A percentile compares a stretch with the other conserved stretches of the same genome.
Conservation (phyloP, 2,888 invertebrate species). For the Hypselothyrea guttata region DNA sequence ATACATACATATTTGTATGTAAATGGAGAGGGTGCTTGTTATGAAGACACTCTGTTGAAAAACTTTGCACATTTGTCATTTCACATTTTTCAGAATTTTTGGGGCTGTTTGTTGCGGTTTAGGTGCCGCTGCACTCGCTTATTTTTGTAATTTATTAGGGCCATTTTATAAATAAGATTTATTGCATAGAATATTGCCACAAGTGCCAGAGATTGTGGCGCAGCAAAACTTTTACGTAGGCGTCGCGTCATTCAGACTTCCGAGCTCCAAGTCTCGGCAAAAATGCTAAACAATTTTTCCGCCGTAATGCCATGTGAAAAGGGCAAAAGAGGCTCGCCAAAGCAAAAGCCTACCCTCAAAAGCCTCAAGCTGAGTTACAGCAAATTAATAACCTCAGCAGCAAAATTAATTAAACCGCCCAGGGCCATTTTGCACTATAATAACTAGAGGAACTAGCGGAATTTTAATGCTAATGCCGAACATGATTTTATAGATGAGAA, state of each 20-base stretch:
- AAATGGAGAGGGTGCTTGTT: not conserved
- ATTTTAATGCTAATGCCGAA: too few species aligned
- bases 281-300: constrained; percentile 4
- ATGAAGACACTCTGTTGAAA: constrained; percentile 12
- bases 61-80: constrained; percentile 63
- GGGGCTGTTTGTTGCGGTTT: constrained; percentile 14
- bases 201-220: constrained; percentile 53
- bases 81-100: constrained; percentile 22
- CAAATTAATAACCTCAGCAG: too few species aligned
- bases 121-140: constrained; percentile 40
- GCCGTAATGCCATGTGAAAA: too few species aligned
- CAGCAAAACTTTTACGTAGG: constrained; percentile 27
- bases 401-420: too few species aligned
- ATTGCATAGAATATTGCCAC: constrained; percentile 49
- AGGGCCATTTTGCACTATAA: too few species aligned
- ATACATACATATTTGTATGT: too few species aligned
- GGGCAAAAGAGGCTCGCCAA: too few species aligned
- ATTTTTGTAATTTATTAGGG: constrained; percentile 61
- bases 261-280: not conserved
- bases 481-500: too few species aligned
- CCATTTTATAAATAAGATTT: constrained; percentile 62
- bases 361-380: too few species aligned
- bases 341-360: too few species aligned
- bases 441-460: too few species aligned
- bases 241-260: not conserved